Conservation (phyloP, 2,113 vertebrate genomes). For the Tragelaphus scriptus region DNA sequence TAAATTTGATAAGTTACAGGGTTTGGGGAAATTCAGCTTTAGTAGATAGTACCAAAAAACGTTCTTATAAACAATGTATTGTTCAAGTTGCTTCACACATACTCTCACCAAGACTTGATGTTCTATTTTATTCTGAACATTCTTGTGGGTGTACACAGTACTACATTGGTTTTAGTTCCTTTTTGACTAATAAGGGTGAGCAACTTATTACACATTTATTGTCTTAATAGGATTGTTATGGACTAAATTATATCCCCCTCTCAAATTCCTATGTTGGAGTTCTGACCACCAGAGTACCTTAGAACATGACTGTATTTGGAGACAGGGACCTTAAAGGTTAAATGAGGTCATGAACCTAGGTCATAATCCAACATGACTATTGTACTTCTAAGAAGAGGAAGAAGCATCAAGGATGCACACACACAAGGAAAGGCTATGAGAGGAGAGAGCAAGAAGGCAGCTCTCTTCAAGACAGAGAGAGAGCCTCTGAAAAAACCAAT, state of each 20-base stretch:
- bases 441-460: neutral
- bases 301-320: neutral
- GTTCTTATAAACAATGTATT: neutral
- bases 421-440: neutral
- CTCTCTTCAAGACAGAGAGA: neutral
- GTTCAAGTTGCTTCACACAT: neutral
- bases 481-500: neutral
- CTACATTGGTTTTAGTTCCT: neutral
- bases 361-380: neutral
- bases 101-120: neutral
- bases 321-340: neutral
- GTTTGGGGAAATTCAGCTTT: neutral
- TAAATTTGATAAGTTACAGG: neutral
- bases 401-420: neutral
- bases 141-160: neutral
- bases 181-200: neutral
- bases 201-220: neutral
- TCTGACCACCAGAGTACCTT: neutral
- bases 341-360: neutral
- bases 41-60: neutral
- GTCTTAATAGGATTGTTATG: neutral
- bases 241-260: neutral
- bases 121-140: conserved; percentile 2
- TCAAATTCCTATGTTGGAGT: neutral
- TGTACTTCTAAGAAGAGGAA: neutral